phyloP scores from a whole-genome alignment of 2,888 invertebrate species.

The Hybos culiciformis region DNA sequence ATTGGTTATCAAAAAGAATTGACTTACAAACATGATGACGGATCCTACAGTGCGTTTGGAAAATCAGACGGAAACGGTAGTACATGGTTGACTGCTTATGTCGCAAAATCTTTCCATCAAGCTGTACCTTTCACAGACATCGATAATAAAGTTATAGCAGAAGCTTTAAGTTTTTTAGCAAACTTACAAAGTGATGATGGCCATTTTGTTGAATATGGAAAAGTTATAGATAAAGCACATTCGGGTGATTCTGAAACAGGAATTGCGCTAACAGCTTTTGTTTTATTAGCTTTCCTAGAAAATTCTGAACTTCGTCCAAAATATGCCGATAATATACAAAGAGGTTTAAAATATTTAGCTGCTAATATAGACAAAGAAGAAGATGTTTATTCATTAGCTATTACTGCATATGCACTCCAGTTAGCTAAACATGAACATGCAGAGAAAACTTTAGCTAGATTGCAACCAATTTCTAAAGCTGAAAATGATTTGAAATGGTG shows the following conservation, averaged over 20 bases:
- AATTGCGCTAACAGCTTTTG: constrained; percentile 67
- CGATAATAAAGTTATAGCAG: constrained; percentile 50
- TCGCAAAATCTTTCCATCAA: constrained; percentile 61
- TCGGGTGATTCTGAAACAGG: constrained; percentile 52
- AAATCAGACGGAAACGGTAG: constrained; percentile 50
- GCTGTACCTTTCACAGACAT: constrained; percentile 56
- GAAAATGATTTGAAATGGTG: constrained; percentile 63
- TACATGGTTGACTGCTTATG: constrained; percentile 74
- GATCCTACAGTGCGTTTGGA: constrained; percentile 74
- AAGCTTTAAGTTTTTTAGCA: constrained; percentile 58
- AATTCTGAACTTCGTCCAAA: constrained; percentile 29
- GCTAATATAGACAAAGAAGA: constrained; percentile 48
- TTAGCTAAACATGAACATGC: constrained; percentile 58
- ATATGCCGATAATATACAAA: constrained; percentile 56
- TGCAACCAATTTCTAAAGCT: constrained; percentile 38
- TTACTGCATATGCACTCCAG: constrained; percentile 64
- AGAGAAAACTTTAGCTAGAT: constrained; percentile 44
- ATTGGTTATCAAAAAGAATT: constrained; percentile 66
- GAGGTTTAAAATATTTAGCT: constrained; percentile 62
- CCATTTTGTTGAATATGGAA: constrained; percentile 68
- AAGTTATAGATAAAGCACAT: constrained; percentile 45
- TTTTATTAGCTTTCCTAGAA: constrained; percentile 60
- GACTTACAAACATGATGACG: constrained; percentile 57
- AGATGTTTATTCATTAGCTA: constrained; percentile 61
- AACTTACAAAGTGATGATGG: constrained; percentile 57